These are phyloP conservation scores for Sebastes baramenuke DNA, from an alignment of 2,797 vertebrate genomes.

Conservation along the genomic window DNA sequence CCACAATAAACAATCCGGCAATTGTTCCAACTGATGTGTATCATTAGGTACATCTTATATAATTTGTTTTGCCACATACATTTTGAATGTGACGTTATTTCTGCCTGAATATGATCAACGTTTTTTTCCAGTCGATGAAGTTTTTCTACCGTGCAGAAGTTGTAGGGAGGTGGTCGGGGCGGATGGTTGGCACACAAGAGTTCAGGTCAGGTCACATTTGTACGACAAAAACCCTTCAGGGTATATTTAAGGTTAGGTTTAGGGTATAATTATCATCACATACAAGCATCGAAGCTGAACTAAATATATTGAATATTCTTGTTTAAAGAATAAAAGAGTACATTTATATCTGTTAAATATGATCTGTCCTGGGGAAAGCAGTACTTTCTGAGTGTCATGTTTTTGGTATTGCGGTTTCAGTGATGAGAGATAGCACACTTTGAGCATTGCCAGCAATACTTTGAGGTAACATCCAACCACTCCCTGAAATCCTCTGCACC, in stretches of 20 bases:
- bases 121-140: not conserved
- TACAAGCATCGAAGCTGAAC: not conserved
- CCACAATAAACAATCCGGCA: not conserved
- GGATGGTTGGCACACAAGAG: not conserved
- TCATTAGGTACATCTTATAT: not conserved
- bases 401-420: not conserved
- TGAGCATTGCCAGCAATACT: slow-evolving; percentile 7
- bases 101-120: not conserved
- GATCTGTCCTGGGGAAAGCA: not conserved
- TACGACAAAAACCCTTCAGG: not conserved
- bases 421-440: not conserved
- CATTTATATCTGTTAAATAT: not conserved
- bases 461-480: slow-evolving; percentile 11
- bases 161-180: not conserved
- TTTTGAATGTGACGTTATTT: not conserved
- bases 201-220: not conserved
- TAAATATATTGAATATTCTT: not conserved
- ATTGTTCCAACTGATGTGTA: slow-evolving; percentile 1
- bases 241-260: not conserved
- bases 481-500: slow-evolving; percentile 19
- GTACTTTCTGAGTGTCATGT: not conserved
- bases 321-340: not conserved
- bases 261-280: not conserved
- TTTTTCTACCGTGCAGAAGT: not conserved
- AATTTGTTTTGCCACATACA: not conserved